Base-by-base conservation (phyloP, 53 echinoderm and acorn worm species). In the Paelopatides confundens region DNA sequence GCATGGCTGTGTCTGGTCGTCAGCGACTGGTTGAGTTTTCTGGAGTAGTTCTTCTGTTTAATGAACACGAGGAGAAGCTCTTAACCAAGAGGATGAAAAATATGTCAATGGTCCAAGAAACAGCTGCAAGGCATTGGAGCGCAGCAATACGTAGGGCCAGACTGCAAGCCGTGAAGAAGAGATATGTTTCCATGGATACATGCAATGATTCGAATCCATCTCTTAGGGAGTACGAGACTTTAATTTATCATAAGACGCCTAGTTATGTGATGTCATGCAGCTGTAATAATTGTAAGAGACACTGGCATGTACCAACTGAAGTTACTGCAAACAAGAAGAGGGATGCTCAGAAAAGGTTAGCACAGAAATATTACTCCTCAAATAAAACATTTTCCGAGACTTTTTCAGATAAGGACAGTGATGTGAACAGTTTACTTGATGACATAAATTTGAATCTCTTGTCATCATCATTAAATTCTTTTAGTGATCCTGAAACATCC, bases 201-300 rank as follows among this genome's bases (percentile, higher is more conserved):
- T 58, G 21, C 24, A n/a, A 27, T 26, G 47, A 28, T 24, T n/a
- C n/a, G n/a, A n/a, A n/a, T n/a, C n/a, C n/a, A n/a, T 15, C 33
- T 18, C 68, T 36, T 12, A 21, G 34, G 36, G 46, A 37, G 5
- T 0, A 11, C 14, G 39, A 74, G 39, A 40, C 11, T 0, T 74
- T 40, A 24, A 46, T 74, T 40, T 74, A 74, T 40, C 74, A 28
- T 40, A 39, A 74, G 8, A 74, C 74, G n/a, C 74, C 74, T 27
- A 74, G 74, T 26, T 74, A 74, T 40, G 74, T 74, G 10, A 74
- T 74, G 74, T 74, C 74, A 2, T 74, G 74, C 27, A 23, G 46
- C 40, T 74, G 74, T 23, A 18, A 28, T n/a, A 13, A 40, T 8
- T 74, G 74, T 14, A 74, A 74, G 40, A 74, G 46, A 26, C 74